phyloP scores from a whole-genome alignment of 2,113 vertebrate species.

The Pterophyllum scalare region DNA sequence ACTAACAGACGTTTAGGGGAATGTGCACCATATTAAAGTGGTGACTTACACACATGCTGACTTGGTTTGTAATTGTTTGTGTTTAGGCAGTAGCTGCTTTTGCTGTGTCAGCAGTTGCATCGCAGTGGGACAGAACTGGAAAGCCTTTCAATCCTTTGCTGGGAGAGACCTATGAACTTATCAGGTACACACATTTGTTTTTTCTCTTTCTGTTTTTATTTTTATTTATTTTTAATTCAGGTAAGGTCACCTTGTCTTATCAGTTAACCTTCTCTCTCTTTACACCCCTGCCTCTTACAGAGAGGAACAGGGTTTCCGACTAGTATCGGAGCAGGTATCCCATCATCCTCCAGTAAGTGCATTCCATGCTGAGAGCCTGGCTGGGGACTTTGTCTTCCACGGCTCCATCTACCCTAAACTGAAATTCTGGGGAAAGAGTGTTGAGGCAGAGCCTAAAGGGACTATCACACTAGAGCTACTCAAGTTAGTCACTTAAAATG shows the following conservation, averaged over 20 bases:
- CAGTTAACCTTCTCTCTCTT: background rate
- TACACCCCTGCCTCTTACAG: slow-evolving; percentile 12
- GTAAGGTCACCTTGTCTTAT: background rate
- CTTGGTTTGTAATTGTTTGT: background rate
- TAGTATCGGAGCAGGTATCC: slow-evolving; percentile 74
- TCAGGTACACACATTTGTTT: slow-evolving; percentile 32
- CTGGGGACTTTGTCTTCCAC: slow-evolving; percentile 70
- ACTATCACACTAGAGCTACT: slow-evolving; percentile 73
- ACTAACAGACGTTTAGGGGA: background rate
- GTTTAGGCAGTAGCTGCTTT: slow-evolving; percentile 73
- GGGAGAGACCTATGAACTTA: slow-evolving; percentile 74
- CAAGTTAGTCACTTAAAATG: slow-evolving; percentile 52
- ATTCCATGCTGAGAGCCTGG: slow-evolving; percentile 73
- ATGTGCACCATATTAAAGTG: too few relatives aligned
- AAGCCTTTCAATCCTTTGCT: slow-evolving; percentile 77
- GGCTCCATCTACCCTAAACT: slow-evolving; percentile 77
- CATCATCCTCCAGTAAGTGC: slow-evolving; percentile 76
- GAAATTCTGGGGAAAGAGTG: slow-evolving; percentile 75
- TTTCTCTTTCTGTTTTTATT: rapidly evolving
- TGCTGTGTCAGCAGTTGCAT: slow-evolving; percentile 75
- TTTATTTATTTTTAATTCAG: too few relatives aligned
- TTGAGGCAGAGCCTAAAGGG: slow-evolving; percentile 73
- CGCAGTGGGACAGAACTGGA: slow-evolving; percentile 78
- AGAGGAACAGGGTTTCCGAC: slow-evolving; percentile 68
- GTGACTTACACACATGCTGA: background rate